Evolutionary conservation across 2,113 vertebrate genomes (phyloP).

Genomic region (Hemichromis elongatus): DNA sequence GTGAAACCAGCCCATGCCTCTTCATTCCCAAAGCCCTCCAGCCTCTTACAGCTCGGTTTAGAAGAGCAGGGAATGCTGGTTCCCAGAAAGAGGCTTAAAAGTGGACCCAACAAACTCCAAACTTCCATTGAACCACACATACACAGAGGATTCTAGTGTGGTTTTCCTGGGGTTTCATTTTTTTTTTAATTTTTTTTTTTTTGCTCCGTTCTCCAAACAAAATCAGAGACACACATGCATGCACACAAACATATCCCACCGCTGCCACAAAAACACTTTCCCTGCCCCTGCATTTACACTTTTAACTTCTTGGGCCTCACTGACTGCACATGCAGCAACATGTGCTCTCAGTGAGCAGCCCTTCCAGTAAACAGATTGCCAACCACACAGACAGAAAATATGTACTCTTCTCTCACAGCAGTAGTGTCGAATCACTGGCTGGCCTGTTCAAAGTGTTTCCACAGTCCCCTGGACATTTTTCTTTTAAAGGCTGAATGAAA

Average conservation of each 20-base stretch:
- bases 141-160: constrained; percentile 53
- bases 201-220: constrained; percentile 52
- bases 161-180: constrained; percentile 18
- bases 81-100: constrained; percentile 64
- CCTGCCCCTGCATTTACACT: constrained; percentile 22
- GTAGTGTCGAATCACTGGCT: constrained; percentile 68
- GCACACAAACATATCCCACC: constrained; percentile 21
- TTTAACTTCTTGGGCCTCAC: constrained; percentile 36
- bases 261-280: constrained; percentile 46
- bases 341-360: constrained; percentile 60
- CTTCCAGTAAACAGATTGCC: constrained; percentile 76
- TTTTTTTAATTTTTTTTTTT: background rate
- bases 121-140: constrained; percentile 28
- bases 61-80: constrained; percentile 48
- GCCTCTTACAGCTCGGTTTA: constrained; percentile 48
- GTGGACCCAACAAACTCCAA: constrained; percentile 46
- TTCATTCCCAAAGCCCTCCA: constrained; percentile 60
- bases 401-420: constrained; percentile 63
- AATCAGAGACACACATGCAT: constrained; percentile 28
- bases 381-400: constrained; percentile 76
- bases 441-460: constrained; percentile 75
- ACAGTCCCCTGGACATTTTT: constrained; percentile 50
- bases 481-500: constrained; percentile 25
- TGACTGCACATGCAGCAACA: constrained; percentile 71
- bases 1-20: constrained; percentile 59